Evolutionary conservation across 2,113 vertebrate species (phyloP).

Genomic region (Amphiprion percula): DNA sequence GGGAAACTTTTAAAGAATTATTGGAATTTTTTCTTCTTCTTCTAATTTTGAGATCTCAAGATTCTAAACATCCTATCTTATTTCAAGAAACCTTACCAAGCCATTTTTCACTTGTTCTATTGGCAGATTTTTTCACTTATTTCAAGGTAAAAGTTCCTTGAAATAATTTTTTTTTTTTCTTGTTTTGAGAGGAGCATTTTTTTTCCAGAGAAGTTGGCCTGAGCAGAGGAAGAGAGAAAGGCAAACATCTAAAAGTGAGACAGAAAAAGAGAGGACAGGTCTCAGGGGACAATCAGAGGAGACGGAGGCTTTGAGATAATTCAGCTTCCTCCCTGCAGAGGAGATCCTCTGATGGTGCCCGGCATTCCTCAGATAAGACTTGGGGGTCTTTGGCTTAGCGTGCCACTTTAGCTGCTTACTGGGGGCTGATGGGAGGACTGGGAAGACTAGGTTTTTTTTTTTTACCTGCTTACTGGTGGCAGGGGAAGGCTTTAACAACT

Average conservation of each 20-base stretch:
- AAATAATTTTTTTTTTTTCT: too few species aligned
- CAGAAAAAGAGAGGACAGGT: slow-evolving; percentile 37
- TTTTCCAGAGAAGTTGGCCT: neutral
- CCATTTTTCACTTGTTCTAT: too few species aligned
- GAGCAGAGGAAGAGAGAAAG: slow-evolving; percentile 23
- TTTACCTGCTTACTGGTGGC: slow-evolving; percentile 51
- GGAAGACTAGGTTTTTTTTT: slow-evolving; percentile 36
- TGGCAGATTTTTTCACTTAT: too few species aligned
- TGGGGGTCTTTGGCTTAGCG: slow-evolving; percentile 71
- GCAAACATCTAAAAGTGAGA: slow-evolving; percentile 55
- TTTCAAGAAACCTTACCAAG: too few species aligned
- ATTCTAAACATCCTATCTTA: too few species aligned
- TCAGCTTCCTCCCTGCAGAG: slow-evolving; percentile 66
- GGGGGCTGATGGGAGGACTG: slow-evolving; percentile 22
- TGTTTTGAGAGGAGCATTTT: too few species aligned
- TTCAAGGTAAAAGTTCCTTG: too few species aligned
- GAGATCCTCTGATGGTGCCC: slow-evolving; percentile 69
- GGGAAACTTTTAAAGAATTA: too few species aligned
- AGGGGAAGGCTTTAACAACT: slow-evolving; percentile 46
- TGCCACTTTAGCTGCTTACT: slow-evolving; percentile 72
- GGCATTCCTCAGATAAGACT: slow-evolving; percentile 80
- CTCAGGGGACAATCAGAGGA: slow-evolving; percentile 63
- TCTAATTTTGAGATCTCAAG: too few species aligned
- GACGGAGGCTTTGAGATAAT: slow-evolving; percentile 69
- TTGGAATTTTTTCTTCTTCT: too few species aligned